Percentiles rank a stretch among this genome's conserved stretches.
phyloP scores from a whole-genome alignment of 2,888 invertebrate genomes.

The Leptarthrus brevirostris region DNA sequence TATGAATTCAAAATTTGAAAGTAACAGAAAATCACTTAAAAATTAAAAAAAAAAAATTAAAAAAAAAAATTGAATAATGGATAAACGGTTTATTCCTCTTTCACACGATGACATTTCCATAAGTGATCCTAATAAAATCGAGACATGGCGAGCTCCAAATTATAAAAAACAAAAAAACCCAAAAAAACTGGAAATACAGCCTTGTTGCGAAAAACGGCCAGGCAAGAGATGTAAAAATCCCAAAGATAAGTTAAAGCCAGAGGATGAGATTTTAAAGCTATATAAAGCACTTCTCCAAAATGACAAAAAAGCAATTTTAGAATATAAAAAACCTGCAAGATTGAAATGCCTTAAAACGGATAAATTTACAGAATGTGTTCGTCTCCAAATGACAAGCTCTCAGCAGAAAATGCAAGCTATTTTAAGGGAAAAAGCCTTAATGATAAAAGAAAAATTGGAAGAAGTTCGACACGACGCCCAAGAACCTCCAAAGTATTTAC shows the following conservation, averaged over 20 bases:
- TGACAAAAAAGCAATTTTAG: neutral
- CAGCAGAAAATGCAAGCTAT: conserved; percentile 58
- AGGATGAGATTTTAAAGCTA: neutral
- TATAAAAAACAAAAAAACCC: conserved; percentile 57
- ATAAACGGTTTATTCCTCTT: conserved; percentile 62
- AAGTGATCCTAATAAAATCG: conserved; percentile 61
- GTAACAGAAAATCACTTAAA: too few relatives aligned
- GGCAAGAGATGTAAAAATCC: neutral
- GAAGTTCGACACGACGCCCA: conserved; percentile 16
- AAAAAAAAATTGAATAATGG: conserved; percentile 58
- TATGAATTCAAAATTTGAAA: too few relatives aligned
- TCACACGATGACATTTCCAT: conserved; percentile 59
- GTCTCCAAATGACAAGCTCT: conserved; percentile 58
- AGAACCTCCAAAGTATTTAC: neutral
- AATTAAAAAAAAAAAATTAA: conserved; percentile 18
- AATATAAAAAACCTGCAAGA: conserved; percentile 45
- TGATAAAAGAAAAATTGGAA: neutral
- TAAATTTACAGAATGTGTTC: conserved; percentile 58
- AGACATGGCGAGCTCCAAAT: conserved; percentile 57
- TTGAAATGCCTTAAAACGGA: conserved; percentile 58
- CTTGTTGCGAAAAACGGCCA: neutral
- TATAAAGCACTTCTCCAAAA: neutral
- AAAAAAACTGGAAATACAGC: neutral
- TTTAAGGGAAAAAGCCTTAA: conserved; percentile 57
- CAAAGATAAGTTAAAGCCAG: neutral